Conservation (phyloP, 2,888 invertebrate genomes). For the Acanthosepion pharaonis region DNA sequence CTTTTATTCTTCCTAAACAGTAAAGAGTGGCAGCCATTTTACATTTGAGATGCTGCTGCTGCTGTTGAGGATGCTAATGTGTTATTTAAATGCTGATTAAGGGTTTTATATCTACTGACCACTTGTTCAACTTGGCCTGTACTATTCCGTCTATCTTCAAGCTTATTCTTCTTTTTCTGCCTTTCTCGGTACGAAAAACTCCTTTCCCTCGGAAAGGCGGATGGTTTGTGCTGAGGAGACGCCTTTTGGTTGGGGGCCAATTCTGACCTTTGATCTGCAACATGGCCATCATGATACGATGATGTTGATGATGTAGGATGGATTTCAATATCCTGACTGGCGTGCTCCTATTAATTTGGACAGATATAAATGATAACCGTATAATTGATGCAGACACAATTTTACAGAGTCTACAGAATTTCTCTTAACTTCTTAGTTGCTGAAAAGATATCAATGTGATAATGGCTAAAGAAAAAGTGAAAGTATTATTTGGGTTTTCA, state of each 20-base stretch:
- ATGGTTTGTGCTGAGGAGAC: conserved; percentile 53
- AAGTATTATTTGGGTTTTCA: not conserved
- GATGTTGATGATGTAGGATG: conserved; percentile 48
- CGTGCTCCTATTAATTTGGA: conserved; percentile 48
- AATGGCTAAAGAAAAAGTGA: not conserved
- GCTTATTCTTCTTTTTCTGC: conserved; percentile 75
- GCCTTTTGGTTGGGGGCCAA: conserved; percentile 50
- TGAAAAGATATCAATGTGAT: not conserved
- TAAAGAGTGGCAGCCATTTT: conserved; percentile 18
- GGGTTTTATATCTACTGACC: conserved; percentile 61
- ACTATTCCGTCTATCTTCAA: conserved; percentile 69
- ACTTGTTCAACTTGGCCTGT: conserved; percentile 68
- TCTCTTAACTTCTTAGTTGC: not conserved
- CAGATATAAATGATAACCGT: conserved; percentile 37
- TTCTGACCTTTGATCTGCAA: conserved; percentile 51
- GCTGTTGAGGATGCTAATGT: conserved; percentile 6
- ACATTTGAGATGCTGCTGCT: not conserved
- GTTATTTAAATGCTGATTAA: conserved; percentile 33
- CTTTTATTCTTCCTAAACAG: not conserved
- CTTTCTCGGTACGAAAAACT: conserved; percentile 70
- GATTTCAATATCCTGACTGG: conserved; percentile 51
- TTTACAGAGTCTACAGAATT: not conserved
- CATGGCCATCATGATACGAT: conserved; percentile 51
- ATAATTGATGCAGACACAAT: not conserved
- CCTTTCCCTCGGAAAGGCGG: conserved; percentile 56